These are phyloP conservation scores for Malurus splendens DNA, from an alignment of 2,797 vertebrate genomes.

Conservation along the genomic window DNA sequence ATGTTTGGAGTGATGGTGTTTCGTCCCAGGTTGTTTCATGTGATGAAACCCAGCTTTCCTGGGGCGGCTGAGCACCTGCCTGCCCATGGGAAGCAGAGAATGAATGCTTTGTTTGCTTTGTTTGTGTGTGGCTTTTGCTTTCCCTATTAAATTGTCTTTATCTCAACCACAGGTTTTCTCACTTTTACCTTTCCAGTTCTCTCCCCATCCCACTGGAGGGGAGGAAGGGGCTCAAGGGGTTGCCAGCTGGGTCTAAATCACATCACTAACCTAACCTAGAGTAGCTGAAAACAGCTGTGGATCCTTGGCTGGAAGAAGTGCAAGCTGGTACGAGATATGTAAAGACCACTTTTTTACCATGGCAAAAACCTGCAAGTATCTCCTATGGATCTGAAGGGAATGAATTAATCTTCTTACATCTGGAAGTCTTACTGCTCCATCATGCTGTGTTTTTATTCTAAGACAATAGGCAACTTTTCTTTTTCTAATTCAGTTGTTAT, in stretches of 20 bases:
- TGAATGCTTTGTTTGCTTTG: neutral
- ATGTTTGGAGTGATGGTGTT: neutral
- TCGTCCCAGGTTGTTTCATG: neutral
- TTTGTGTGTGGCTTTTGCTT: neutral
- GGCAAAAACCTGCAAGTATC: neutral
- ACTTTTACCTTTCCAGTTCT: neutral
- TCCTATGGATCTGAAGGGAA: neutral
- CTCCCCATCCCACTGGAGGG: neutral
- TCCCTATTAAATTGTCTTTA: neutral
- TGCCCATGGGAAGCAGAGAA: neutral
- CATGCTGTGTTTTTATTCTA: neutral
- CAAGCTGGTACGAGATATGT: neutral
- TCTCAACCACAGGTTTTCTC: neutral
- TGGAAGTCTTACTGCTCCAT: neutral
- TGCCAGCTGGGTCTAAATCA: neutral
- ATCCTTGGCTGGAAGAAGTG: neutral
- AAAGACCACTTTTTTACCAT: neutral
- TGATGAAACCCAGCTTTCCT: neutral
- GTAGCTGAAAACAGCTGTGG: neutral
- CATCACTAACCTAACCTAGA: neutral
- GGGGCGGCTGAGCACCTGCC: neutral
- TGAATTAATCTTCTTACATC: neutral
- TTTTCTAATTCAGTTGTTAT: neutral
- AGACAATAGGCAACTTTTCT: neutral
- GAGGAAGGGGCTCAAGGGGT: rapidly evolving